Conservation (phyloP, 2,113 vertebrate genomes). For the Phalacrocorax brasilianus region DNA sequence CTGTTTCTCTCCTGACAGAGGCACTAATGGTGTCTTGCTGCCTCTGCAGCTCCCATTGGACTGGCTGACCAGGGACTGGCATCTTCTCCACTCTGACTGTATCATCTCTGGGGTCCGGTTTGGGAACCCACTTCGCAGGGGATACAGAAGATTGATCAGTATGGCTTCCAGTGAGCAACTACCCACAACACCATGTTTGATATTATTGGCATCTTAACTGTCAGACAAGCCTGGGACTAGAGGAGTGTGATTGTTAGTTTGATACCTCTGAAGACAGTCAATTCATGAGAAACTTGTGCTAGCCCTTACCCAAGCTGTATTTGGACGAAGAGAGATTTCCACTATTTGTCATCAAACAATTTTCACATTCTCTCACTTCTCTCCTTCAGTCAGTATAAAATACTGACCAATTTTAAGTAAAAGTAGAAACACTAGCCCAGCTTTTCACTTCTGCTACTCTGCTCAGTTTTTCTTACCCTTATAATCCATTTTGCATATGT, state of each 20-base stretch:
- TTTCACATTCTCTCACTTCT: not conserved
- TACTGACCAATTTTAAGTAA: not conserved
- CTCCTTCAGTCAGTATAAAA: not conserved
- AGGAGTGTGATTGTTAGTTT: not conserved
- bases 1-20: not conserved
- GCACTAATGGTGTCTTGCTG: not conserved
- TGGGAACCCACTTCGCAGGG: not conserved
- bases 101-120: not conserved
- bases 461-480: not conserved
- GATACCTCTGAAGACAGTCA: not conserved
- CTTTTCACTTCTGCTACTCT: not conserved
- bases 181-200: not conserved
- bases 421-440: not conserved
- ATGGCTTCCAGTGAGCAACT: not conserved
- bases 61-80: not conserved
- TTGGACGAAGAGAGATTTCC: not conserved
- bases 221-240: not conserved
- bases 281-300: fast-evolving
- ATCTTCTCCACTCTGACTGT: not conserved
- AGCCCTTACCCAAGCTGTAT: not conserved
- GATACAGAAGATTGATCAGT: not conserved
- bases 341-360: not conserved
- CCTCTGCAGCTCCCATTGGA: not conserved
- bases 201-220: not conserved
- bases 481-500: not conserved